Percentiles rank a stretch among this genome's conserved stretches.
Conservation (phyloP, 1,140 invertebrate genomes). For the Panagrolaimus sp. region DNA sequence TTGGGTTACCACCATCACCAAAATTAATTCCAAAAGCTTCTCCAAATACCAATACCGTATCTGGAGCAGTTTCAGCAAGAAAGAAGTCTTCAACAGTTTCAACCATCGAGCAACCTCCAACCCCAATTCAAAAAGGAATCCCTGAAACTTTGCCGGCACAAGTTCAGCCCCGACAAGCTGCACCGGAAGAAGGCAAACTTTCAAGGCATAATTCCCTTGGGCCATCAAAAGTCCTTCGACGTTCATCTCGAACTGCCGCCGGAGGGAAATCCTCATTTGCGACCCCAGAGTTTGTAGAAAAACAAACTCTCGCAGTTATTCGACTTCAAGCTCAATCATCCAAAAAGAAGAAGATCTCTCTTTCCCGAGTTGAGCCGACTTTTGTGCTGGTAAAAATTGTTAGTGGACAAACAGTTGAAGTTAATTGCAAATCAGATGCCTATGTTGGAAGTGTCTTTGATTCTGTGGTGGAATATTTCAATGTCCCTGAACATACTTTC, state of each 20-base stretch:
- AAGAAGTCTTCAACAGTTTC: background rate
- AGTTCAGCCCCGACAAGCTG: too few relatives aligned
- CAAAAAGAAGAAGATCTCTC: slow-evolving; percentile 46
- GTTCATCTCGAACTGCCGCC: background rate
- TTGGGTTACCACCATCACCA: background rate
- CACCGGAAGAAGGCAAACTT: background rate
- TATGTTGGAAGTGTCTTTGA: slow-evolving; percentile 55
- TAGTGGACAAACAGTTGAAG: slow-evolving; percentile 62
- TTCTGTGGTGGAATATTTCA: slow-evolving; percentile 51
- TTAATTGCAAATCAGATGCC: slow-evolving; percentile 60
- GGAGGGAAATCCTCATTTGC: slow-evolving; percentile 32
- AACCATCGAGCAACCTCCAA: background rate
- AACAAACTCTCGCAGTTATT: slow-evolving; percentile 42
- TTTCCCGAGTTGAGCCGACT: slow-evolving; percentile 48
- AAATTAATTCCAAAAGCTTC: slow-evolving; percentile 5
- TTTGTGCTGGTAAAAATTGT: slow-evolving; percentile 60
- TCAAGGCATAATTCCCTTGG: slow-evolving; percentile 1
- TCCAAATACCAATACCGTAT: background rate
- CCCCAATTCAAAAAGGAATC: too few relatives aligned
- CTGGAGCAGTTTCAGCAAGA: background rate
- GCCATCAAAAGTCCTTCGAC: background rate
- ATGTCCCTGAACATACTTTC: slow-evolving; percentile 60
- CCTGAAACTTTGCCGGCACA: too few relatives aligned
- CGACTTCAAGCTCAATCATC: slow-evolving; percentile 49
- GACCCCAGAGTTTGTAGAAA: slow-evolving; percentile 52